These are phyloP conservation scores for Odontamblyopus rebecca DNA, from an alignment of 2,797 vertebrate genomes.

Conservation along the genomic window DNA sequence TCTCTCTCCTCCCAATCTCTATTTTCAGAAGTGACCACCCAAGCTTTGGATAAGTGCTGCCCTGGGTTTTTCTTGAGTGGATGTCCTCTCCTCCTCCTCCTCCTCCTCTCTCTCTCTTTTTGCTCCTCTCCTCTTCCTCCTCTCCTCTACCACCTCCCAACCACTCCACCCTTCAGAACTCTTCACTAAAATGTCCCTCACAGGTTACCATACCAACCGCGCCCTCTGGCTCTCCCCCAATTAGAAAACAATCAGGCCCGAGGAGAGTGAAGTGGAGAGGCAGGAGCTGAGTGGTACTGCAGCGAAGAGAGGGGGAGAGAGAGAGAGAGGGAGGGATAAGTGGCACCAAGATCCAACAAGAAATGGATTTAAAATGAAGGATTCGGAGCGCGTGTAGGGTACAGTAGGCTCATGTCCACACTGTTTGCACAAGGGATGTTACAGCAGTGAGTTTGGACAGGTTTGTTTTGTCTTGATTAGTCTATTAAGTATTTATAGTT, in stretches of 20 bases:
- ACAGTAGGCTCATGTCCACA: not conserved
- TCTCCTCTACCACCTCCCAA: conserved; percentile 34
- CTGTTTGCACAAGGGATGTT: not conserved
- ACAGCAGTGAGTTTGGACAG: too few relatives aligned
- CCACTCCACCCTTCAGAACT: conserved; percentile 22
- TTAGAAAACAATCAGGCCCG: conserved; percentile 80
- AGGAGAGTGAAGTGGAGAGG: conserved; percentile 55
- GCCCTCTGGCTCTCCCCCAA: conserved; percentile 77
- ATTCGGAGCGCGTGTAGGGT: not conserved
- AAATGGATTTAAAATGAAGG: conserved; percentile 5
- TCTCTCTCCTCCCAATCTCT: conserved; percentile 14
- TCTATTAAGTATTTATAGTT: not conserved
- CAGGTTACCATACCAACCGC: conserved; percentile 80
- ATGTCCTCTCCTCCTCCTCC: conserved; percentile 22
- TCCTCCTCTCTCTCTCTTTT: not conserved
- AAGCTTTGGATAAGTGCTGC: conserved; percentile 60
- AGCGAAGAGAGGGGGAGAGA: conserved; percentile 4
- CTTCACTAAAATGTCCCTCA: conserved; percentile 56
- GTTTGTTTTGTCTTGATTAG: not conserved
- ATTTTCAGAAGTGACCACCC: conserved; percentile 68
- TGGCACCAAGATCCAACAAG: conserved; percentile 36
- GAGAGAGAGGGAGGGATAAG: conserved; percentile 32
- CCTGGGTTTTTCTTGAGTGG: conserved; percentile 63
- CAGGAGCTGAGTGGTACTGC: conserved; percentile 28
- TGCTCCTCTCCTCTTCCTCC: conserved; percentile 19